phyloP scores from a whole-genome alignment of 2,797 vertebrate species.

The Salmo trutta region DNA sequence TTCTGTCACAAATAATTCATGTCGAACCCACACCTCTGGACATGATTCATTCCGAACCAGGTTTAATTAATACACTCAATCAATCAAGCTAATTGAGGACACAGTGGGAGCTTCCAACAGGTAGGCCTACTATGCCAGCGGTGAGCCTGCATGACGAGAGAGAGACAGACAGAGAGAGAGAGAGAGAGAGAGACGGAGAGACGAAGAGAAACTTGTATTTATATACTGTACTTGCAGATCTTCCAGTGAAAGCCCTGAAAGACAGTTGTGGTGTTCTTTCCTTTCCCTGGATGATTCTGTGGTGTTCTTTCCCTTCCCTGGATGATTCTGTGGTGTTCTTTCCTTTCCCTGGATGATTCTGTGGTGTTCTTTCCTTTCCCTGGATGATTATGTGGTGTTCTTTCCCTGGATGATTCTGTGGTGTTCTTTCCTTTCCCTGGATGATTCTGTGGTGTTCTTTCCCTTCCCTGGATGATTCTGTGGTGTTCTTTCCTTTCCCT shows the following conservation, averaged over 20 bases:
- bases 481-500: too few species aligned
- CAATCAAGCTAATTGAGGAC: slow-evolving; percentile 58
- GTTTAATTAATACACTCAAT: slow-evolving; percentile 57
- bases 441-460: too few species aligned
- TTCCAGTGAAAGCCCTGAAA: not conserved
- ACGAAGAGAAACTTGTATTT: not conserved
- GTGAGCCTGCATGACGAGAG: slow-evolving; percentile 10
- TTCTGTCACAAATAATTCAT: slow-evolving; percentile 44
- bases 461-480: too few species aligned
- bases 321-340: too few species aligned
- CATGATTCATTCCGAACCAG: slow-evolving; percentile 52
- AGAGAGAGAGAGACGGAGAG: not conserved
- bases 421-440: too few species aligned
- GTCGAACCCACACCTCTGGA: slow-evolving; percentile 26
- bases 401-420: too few species aligned
- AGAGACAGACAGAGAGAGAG: not conserved
- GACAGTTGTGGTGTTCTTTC: not conserved
- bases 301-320: too few species aligned
- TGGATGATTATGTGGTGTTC: too few species aligned
- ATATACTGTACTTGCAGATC: not conserved
- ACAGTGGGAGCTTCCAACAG: slow-evolving; percentile 43
- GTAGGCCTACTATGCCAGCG: slow-evolving; percentile 19
- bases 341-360: too few species aligned
- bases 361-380: too few species aligned
- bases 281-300: not conserved